Evolutionary conservation across 2,888 invertebrate species (phyloP).

Genomic region (Drosophila lutescens): DNA sequence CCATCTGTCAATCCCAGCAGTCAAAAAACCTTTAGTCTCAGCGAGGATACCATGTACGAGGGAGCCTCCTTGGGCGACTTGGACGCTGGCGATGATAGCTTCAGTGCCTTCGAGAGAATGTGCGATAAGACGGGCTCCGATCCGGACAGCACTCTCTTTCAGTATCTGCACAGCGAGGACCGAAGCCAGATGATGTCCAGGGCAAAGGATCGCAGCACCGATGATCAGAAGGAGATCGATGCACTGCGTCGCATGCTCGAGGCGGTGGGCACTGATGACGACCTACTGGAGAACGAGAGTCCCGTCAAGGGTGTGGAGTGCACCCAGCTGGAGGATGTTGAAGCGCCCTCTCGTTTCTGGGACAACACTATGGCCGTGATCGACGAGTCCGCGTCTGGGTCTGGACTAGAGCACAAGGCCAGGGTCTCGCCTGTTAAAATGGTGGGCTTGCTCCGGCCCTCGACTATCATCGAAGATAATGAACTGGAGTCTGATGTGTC

Average conservation of each 20-base stretch:
- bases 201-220: conserved; percentile 51
- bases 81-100: conserved; percentile 73
- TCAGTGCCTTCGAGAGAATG: conserved; percentile 81
- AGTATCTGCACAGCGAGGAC: conserved; percentile 76
- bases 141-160: conserved; percentile 82
- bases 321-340: conserved; percentile 82
- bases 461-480: conserved; percentile 82
- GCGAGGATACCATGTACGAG: conserved; percentile 27
- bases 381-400: conserved; percentile 42
- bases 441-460: conserved; percentile 82
- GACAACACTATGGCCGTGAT: conserved; percentile 70
- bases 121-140: conserved; percentile 83
- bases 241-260: conserved; percentile 72
- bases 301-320: conserved; percentile 69
- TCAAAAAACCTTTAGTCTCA: conserved; percentile 6
- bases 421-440: conserved; percentile 83
- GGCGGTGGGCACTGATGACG: conserved; percentile 56
- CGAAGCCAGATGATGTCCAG: conserved; percentile 63
- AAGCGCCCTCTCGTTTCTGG: conserved; percentile 83
- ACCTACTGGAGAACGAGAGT: conserved; percentile 63
- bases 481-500: conserved; percentile 62
- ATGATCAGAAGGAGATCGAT: conserved; percentile 60
- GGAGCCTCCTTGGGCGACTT: not conserved
- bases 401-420: conserved; percentile 18
- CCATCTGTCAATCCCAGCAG: not conserved